Base-by-base conservation (phyloP, 2,888 invertebrate genomes). In the Agrochola litura region DNA sequence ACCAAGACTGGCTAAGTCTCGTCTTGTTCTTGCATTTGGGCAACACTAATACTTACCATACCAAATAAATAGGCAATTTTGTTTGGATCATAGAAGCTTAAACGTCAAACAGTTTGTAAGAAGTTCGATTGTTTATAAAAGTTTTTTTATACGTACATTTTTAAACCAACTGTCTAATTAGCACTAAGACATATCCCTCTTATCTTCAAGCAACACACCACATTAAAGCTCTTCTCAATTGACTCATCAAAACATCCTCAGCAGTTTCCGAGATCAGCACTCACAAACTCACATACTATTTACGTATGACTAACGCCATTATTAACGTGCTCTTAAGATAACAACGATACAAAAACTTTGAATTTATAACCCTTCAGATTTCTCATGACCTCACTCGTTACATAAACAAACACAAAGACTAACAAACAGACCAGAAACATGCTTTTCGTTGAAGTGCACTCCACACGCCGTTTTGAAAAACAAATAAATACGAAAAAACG, bases 401-500 rank as follows among this genome's bases (percentile, higher is more conserved):
- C 16, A 78, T 90, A 89, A 89, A 92, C 89, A 94, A 93, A 93
- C 91, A 93, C 88, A 90, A 91, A 91, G 83, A 89, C 89, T 92
- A 92, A 94, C 92, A 95, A 92, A 91, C 92, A 92, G 83, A 85
- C 86, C 65, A 89, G 89, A 91, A 91, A 91, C 91, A 86, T 92
- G 93, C 92, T 93, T 93, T 93, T 30, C 89, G 86, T 89, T 90
- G 90, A 91, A 95, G 94, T 91, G 93, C 94, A 92, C 95, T 95
- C 92, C 91, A 92, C 92, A 92, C 93, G 93, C 92, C 86, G 91
- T 93, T 94, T 46, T 93, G 22, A 86, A 95, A 95, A 96, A 96
- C 93, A 96, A 96, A 96, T 95, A 96, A 91, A 89, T 90, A 64
- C 91, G 92, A 93, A 86, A 92, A 93, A 90, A 90, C 22, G 87